Evolutionary conservation across 1,140 invertebrate genomes (phyloP).

Genomic region (Leptinotarsa undecemlineata): DNA sequence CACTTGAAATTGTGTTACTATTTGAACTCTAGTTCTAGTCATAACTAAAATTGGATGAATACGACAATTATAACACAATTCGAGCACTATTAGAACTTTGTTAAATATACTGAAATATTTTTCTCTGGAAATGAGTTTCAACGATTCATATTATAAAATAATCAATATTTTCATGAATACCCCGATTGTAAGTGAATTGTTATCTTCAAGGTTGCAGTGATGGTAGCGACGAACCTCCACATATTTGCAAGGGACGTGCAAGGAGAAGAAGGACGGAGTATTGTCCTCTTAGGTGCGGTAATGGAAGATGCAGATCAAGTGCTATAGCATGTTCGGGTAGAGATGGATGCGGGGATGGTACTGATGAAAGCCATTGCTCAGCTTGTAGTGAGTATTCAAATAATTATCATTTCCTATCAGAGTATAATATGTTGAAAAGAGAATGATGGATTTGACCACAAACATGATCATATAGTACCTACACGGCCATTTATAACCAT

Average conservation of each 20-base stretch:
- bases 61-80: too few relatives aligned
- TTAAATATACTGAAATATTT: too few relatives aligned
- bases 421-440: not conserved
- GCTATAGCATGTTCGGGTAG: constrained; percentile 84
- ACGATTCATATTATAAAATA: too few relatives aligned
- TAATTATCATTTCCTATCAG: constrained; percentile 10
- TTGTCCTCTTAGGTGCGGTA: constrained; percentile 81
- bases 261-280: constrained; percentile 51
- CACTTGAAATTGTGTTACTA: too few relatives aligned
- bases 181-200: not conserved
- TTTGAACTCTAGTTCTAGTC: too few relatives aligned
- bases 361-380: constrained; percentile 79
- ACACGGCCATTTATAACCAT: too few relatives aligned
- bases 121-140: too few relatives aligned
- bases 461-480: too few relatives aligned
- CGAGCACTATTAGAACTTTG: too few relatives aligned
- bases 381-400: constrained; percentile 79
- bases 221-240: constrained; percentile 80
- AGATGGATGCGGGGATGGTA: constrained; percentile 88
- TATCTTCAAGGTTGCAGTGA: constrained; percentile 66
- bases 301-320: constrained; percentile 83
- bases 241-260: constrained; percentile 64
- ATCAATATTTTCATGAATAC: too few relatives aligned
- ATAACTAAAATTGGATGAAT: too few relatives aligned
- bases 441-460: too few relatives aligned